A percentile compares a stretch with the other conserved stretches of the same genome.
phyloP scores from a whole-genome alignment of 2,113 vertebrate species.

The Mesembrinibis cayennensis region DNA sequence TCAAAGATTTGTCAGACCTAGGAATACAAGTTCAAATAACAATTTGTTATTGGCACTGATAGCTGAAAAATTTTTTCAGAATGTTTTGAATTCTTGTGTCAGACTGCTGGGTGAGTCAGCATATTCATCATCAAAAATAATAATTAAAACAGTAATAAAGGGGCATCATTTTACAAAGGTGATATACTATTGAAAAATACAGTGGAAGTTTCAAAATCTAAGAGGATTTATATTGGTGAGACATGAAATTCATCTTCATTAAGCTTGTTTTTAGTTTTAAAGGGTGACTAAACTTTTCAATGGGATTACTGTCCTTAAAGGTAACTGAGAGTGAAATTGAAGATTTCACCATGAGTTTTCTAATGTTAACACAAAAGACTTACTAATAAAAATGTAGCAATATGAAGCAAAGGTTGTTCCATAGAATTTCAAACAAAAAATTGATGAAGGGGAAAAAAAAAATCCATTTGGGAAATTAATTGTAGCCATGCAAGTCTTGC shows the following conservation, averaged over 20 bases:
- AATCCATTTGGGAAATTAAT: background rate
- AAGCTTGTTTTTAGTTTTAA: background rate
- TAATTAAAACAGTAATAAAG: background rate
- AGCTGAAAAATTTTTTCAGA: background rate
- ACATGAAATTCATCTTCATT: background rate
- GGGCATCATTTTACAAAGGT: background rate
- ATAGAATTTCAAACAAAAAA: background rate
- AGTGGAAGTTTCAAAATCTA: background rate
- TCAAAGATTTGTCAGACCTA: background rate
- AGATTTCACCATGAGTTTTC: background rate
- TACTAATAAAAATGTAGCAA: background rate
- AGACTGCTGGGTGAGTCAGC: background rate
- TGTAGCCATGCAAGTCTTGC: background rate
- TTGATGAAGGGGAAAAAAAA: background rate
- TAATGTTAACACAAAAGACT: background rate
- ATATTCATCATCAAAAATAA: background rate
- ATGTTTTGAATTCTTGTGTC: background rate
- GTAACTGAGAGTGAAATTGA: background rate
- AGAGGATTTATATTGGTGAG: background rate
- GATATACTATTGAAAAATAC: background rate
- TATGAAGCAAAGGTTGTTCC: background rate
- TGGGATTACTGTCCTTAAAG: background rate
- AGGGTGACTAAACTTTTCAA: background rate
- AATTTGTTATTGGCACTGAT: background rate
- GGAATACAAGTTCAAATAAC: background rate